A percentile compares a stretch with the other conserved stretches of the same genome.
Conservation (phyloP, 2,113 vertebrate genomes). For the Hemichromis elongatus region DNA sequence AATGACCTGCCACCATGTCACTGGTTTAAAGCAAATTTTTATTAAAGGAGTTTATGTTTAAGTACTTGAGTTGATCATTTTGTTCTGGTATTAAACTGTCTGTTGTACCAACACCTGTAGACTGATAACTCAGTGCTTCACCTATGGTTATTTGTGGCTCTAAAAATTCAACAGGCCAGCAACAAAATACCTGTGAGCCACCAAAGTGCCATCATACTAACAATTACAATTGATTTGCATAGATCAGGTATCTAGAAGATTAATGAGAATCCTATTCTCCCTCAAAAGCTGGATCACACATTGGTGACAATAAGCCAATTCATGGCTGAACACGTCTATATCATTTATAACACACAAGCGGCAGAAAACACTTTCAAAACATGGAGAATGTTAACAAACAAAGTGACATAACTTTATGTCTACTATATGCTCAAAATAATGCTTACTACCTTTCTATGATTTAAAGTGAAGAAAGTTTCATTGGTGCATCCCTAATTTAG, state of each 20-base stretch:
- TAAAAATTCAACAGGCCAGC: neutral
- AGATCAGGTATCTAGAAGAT: neutral
- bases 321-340: neutral
- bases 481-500: neutral
- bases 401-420: neutral
- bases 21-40: neutral
- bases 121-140: neutral
- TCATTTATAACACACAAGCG: neutral
- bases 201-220: neutral
- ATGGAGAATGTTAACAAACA: neutral
- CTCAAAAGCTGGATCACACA: neutral
- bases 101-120: too few relatives aligned
- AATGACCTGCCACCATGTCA: accelerated
- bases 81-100: neutral
- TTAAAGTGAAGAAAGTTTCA: neutral
- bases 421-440: neutral
- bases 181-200: neutral
- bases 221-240: neutral
- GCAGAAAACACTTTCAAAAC: neutral
- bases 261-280: neutral
- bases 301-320: neutral
- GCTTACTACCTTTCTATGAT: neutral
- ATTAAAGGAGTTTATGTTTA: neutral
- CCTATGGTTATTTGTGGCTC: neutral
- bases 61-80: neutral